Evolutionary conservation across 1,140 invertebrate genomes (phyloP).

Genomic region (Drosophila parabipectinata): DNA sequence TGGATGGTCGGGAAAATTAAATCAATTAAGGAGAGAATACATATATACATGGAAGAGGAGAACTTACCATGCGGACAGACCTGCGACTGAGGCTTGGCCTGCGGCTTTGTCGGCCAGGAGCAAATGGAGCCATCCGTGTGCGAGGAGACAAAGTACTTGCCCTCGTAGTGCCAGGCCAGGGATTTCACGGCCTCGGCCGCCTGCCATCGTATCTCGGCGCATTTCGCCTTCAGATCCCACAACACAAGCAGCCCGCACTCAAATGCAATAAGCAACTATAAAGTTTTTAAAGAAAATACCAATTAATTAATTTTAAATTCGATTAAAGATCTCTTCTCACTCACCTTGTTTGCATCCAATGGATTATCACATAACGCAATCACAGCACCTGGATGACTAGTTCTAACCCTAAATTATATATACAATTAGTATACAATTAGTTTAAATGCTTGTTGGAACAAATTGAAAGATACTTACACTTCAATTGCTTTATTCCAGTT

Average conservation of each 20-base stretch:
- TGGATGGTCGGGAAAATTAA: neutral
- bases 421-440: neutral
- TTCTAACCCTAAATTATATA: slow-evolving; percentile 89
- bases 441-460: no score
- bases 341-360: slow-evolving; percentile 96
- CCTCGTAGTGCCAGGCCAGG: slow-evolving; percentile 98
- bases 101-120: slow-evolving; percentile 93
- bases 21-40: neutral
- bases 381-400: slow-evolving; percentile 97
- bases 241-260: slow-evolving; percentile 96
- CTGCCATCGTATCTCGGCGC: slow-evolving; percentile 93
- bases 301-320: slow-evolving; percentile 1
- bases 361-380: slow-evolving; percentile 98
- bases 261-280: slow-evolving; percentile 95
- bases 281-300: no score
- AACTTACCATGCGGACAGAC: slow-evolving; percentile 95
- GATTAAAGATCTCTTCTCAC: neutral
- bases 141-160: slow-evolving; percentile 98
- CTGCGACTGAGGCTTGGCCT: slow-evolving; percentile 90
- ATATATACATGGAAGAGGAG: neutral
- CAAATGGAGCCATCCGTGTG: slow-evolving; percentile 97
- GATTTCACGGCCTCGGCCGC: slow-evolving; percentile 92
- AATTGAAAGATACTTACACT: slow-evolving; percentile 92
- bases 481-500: slow-evolving; percentile 99
- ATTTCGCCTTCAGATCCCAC: slow-evolving; percentile 95